Base-by-base conservation (phyloP, 2,797 vertebrate genomes). In the Synaphobranchus kaupii region DNA sequence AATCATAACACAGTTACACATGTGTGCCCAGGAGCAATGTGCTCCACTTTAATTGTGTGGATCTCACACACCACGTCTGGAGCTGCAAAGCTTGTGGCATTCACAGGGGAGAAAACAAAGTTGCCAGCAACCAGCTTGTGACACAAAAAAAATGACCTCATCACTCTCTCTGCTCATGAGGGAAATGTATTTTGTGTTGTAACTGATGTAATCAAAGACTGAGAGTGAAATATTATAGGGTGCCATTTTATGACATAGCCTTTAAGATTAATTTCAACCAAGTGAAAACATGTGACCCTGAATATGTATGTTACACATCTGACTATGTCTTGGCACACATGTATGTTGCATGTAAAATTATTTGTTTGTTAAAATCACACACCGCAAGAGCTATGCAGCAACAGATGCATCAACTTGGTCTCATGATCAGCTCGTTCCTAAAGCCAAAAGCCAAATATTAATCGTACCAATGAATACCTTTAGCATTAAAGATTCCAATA, bases 201-300 rank as follows among this genome's bases (percentile, higher is more conserved):
- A 81, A 47, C 20, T 48, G 78, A n/a, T 81, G 15, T 47, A 81
- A 81, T 50, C 78, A 81, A 80, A 80, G 44, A 34, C 71, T 34
- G 31, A 12, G 22, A 81, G 78, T 15, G 47, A 50, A 25, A 81
- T 13, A 44, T 10, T 76, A 48, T 17, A 47, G 34, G 15, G 17
- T 78, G 34, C 1, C n/a, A 68, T 68, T 68, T 28, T 10, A 68
- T 68, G 63, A 12, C 63, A 68, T 68, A 20, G n/a, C 5, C 15
- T 68, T n/a, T 28, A 68, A n/a, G 63, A 68, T 6, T 0, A 68
- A 68, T 68, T 68, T n/a, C 56, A 58, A 58, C 13, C 17, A 58
- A 76, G 34, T 76, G 39, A 44, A 39, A 76, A 28, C 31, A 76
- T 76, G 28, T 44, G 31, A 76, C 73, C 31, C 12, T 76, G 31